These are phyloP conservation scores for Anoplopoma fimbria DNA, from an alignment of 2,113 vertebrate species.

Conservation along the genomic window DNA sequence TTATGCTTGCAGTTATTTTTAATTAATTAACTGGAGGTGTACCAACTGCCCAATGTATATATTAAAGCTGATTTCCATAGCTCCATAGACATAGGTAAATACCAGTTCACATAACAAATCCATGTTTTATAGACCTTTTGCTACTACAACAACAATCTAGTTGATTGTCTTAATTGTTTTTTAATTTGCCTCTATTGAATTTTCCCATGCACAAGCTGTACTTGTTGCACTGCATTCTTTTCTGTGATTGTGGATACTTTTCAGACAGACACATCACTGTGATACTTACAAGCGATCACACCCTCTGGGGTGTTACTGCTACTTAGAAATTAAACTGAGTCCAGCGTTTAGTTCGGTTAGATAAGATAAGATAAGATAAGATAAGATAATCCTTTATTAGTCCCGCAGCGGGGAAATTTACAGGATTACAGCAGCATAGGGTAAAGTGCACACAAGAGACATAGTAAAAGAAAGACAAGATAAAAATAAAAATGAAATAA, in stretches of 20 bases:
- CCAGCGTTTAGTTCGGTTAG: not conserved
- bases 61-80: not conserved
- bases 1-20: not conserved
- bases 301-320: not conserved
- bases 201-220: not conserved
- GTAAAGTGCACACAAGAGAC: too few species aligned
- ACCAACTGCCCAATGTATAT: not conserved
- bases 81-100: not conserved
- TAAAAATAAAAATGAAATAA: too few species aligned
- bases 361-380: too few species aligned
- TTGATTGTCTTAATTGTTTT: not conserved
- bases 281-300: not conserved
- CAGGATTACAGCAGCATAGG: too few species aligned
- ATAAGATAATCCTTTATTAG: too few species aligned
- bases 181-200: not conserved
- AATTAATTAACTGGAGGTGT: constrained; percentile 1
- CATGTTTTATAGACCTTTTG: not conserved
- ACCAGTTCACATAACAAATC: not conserved
- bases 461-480: too few species aligned
- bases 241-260: not conserved
- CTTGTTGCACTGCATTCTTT: not conserved
- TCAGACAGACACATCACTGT: not conserved
- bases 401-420: too few species aligned
- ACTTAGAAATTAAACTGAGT: not conserved
- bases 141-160: not conserved